These are phyloP conservation scores for Lepidurus couesii DNA, from an alignment of 1,140 invertebrate genomes.

Conservation along the genomic window DNA sequence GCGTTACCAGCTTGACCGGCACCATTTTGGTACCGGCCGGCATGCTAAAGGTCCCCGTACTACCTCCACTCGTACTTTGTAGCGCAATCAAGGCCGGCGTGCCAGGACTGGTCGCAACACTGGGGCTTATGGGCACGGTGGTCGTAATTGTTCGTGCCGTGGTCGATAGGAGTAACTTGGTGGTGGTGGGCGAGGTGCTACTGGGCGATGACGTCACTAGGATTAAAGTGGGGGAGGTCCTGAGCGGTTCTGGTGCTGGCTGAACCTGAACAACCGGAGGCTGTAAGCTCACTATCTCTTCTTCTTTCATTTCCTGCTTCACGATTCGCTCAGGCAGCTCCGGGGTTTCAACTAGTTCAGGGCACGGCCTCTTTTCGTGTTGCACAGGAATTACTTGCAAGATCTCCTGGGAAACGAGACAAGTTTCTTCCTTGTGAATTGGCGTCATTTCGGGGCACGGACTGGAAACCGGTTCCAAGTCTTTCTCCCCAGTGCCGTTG, in stretches of 20 bases:
- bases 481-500: background rate
- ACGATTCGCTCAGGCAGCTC: too few species aligned
- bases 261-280: too few species aligned
- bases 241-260: too few species aligned
- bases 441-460: background rate
- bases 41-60: conserved; percentile 34
- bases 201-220: too few species aligned
- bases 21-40: conserved; percentile 43
- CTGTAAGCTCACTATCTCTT: too few species aligned
- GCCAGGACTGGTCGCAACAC: background rate
- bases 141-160: background rate
- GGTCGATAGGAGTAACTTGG: conserved; percentile 1
- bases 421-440: background rate
- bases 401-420: background rate
- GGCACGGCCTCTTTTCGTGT: too few species aligned
- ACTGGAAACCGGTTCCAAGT: background rate
- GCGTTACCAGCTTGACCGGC: conserved; percentile 44
- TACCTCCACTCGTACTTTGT: background rate
- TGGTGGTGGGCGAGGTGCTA: too few species aligned
- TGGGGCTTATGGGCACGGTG: background rate
- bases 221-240: too few species aligned
- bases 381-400: background rate
- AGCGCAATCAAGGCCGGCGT: background rate
- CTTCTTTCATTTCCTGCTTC: too few species aligned
- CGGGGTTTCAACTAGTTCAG: too few species aligned